Base-by-base conservation (phyloP, 2,797 vertebrate species). In the Aplochiton taeniatus region DNA sequence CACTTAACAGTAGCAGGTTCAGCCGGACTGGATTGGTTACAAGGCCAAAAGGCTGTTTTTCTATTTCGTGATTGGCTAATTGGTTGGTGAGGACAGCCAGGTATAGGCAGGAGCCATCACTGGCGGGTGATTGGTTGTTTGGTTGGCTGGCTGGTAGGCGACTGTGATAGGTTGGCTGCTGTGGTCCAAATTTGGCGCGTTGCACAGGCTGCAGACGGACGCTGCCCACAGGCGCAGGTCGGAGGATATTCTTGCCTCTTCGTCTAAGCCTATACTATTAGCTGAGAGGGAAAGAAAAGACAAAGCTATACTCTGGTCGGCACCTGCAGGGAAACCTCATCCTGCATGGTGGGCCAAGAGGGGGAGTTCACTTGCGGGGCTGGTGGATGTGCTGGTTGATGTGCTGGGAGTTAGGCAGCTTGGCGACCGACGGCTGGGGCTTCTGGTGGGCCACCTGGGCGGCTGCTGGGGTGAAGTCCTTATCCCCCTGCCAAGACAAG, bases 391-490 rank as follows among this genome's bases (percentile, higher is more conserved):
- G 93, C 85, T 95, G 97, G 63, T 95, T 95, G 85, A 93, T 75
- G 13, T 96, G 94, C 42, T 95, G 93, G 0, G 83, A 62, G 1
- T 87, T 63, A 47, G 94, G 87, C 64, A 96, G 89, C 89, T 97
- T 98, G 71, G 96, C 93, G 72, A 96, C 92, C 43, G 95, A 87
- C 53, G 97, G 95, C 72, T 95, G 94, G 14, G 97, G 97, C 85
- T 99, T 99, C 89, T 97, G 96, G 88, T 99, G 97, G 70, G 97
- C 97, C 80, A 98, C 97, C 90, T 99, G 97, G 46, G 97, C 97
- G 0, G 97, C 97, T 0, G 95, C 96, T 0, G 97, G 97, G 58
- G 97, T 96, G 88, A 99, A 99, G 89, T 99, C 97, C 85, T 96
- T 97, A 88, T 99, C 96, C 0, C 97, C 97, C 97, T 99, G 87